Base-by-base conservation (phyloP, 2,797 vertebrate species). In the Myotis daubentonii region DNA sequence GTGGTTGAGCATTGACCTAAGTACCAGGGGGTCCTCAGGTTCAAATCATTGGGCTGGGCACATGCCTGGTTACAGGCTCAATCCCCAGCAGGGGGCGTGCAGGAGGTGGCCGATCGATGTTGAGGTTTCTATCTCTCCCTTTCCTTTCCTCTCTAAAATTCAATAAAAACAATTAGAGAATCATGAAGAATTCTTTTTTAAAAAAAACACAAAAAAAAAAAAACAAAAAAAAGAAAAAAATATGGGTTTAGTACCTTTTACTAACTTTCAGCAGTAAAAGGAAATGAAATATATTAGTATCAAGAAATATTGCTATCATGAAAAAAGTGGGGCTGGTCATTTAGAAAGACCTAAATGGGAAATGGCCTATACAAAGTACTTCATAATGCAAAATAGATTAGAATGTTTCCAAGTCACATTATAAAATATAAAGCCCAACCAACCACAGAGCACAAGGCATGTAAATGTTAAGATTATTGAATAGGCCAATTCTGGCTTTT, bases 211-310 rank as follows among this genome's bases (percentile, higher is more conserved):
- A n/a, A n/a, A n/a, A n/a, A 62, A 25, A 28, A 62, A 62, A 62
- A 13, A 30, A 62, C 30, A 1, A 62, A 62, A 30, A 2, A 13
- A 28, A 19, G 6, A 51, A 51, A 62, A 30, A 62, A 51, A 47
- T 30, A 68, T 76, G 19, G 5, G 3, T 71, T 91, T 91, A 57
- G 74, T 72, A 87, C 33, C 6, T 83, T 88, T 93, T 41, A 72
- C 23, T 51, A 80, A 75, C n/a, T 25, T 70, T 75, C n/a, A 85
- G 57, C 17, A 60, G 47, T 57, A 57, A 89, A 76, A 72, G 38
- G 53, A 91, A 83, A 86, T 47, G 23, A 94, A 93, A 79, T 33
- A 66, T 89, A 47, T 75, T 92, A 72, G 49, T 82, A 70, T 62
- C 44, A 65, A 65, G 53, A 89, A 65, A 88, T 82, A 65, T 71